phyloP scores from a whole-genome alignment of 2,797 vertebrate species.

The Esox masquinongy region DNA sequence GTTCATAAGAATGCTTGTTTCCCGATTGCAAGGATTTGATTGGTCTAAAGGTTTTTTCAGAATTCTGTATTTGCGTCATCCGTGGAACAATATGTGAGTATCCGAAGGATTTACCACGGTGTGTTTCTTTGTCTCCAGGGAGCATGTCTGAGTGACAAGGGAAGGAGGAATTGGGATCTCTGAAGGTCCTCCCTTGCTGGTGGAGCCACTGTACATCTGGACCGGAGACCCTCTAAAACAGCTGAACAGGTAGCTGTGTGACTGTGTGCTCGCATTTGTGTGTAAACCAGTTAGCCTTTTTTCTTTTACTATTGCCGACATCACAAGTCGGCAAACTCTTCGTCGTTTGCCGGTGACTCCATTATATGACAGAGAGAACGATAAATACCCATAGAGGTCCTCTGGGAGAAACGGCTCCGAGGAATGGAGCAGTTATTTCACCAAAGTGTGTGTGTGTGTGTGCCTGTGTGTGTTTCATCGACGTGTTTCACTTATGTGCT shows the following conservation, averaged over 20 bases:
- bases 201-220: constrained; percentile 66
- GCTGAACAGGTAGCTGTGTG: constrained; percentile 53
- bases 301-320: background rate
- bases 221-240: constrained; percentile 58
- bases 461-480: constrained; percentile 9
- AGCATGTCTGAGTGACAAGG: constrained; percentile 71
- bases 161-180: constrained; percentile 67
- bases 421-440: background rate
- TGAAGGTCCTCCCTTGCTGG: constrained; percentile 63
- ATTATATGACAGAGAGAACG: background rate
- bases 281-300: background rate
- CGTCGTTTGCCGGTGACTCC: too few relatives aligned
- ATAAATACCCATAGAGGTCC: background rate
- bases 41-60: too few relatives aligned
- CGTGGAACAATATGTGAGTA: background rate
- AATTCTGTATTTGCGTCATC: background rate
- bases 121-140: constrained; percentile 43
- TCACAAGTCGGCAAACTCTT: too few relatives aligned
- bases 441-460: background rate
- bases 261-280: background rate
- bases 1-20: too few relatives aligned
- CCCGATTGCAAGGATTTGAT: too few relatives aligned
- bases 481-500: background rate
- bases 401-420: background rate
- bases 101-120: constrained; percentile 5